Evolutionary conservation across 2,888 invertebrate genomes (phyloP).

Genomic region (Byasa hedistus): DNA sequence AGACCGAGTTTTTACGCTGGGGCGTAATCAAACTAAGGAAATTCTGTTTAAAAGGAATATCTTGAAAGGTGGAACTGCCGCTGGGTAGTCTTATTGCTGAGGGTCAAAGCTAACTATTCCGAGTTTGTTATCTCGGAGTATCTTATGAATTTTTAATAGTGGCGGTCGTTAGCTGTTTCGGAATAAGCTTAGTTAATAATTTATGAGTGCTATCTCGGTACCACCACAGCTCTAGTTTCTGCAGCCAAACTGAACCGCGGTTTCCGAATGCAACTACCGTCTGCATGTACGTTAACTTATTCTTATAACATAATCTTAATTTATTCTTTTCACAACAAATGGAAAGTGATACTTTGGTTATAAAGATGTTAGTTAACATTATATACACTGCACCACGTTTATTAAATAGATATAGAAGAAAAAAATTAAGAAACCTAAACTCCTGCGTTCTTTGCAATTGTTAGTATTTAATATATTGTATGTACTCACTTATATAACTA

Average conservation of each 20-base stretch:
- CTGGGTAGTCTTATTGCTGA: background rate
- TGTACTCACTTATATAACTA: conserved; percentile 77
- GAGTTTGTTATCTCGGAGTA: background rate
- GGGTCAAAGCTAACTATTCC: background rate
- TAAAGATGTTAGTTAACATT: no score
- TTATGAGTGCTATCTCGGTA: background rate
- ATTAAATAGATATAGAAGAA: no score
- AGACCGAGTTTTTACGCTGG: conserved; percentile 62
- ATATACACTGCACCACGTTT: no score
- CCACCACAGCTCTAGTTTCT: no score
- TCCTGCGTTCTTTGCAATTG: background rate
- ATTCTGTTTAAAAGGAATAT: conserved; percentile 45
- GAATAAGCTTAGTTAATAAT: background rate
- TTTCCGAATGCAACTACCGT: no score
- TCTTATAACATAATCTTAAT: no score
- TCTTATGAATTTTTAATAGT: background rate
- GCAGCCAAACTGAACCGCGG: no score
- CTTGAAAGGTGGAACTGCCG: conserved; percentile 46
- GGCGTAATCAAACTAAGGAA: conserved; percentile 59
- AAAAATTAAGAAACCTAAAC: no score
- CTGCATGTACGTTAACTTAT: no score
- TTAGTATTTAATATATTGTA: background rate
- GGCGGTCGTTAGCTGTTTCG: background rate
- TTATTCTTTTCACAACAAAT: no score
- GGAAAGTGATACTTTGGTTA: no score